A percentile compares a stretch with the other conserved stretches of the same genome.
Evolutionary conservation across 2,797 vertebrate genomes (phyloP).

Genomic region (Enteromius fasciolatus): DNA sequence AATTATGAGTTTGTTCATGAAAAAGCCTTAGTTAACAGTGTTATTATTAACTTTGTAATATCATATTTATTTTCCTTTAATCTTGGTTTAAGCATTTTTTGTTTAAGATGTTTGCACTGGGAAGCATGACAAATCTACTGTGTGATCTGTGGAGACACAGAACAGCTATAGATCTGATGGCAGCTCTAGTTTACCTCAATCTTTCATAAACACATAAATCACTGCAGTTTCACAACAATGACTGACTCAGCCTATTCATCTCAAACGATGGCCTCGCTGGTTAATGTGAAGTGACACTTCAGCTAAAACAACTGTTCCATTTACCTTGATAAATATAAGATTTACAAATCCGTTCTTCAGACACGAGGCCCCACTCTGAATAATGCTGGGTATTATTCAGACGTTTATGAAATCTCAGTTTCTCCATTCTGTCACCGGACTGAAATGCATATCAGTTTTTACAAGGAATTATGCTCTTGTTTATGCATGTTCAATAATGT

Average conservation of each 20-base stretch:
- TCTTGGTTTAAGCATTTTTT: neutral
- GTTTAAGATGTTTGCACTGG: neutral
- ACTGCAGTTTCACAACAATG: slow-evolving; percentile 1
- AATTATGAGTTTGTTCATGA: neutral
- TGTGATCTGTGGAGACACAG: neutral
- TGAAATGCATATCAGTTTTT: neutral
- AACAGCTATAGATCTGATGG: neutral
- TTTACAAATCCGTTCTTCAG: neutral
- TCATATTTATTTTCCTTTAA: neutral
- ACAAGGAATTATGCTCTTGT: neutral
- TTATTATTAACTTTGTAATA: too few species aligned
- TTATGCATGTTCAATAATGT: slow-evolving; percentile 15
- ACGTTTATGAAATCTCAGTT: neutral
- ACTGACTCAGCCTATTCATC: neutral
- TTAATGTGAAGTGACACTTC: slow-evolving; percentile 27
- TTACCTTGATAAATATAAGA: slow-evolving; percentile 13
- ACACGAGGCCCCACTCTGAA: neutral
- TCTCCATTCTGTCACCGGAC: neutral
- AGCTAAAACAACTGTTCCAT: neutral
- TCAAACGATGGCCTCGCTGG: neutral
- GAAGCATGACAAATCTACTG: neutral
- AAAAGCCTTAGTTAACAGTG: neutral
- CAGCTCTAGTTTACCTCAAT: neutral
- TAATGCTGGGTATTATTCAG: neutral
- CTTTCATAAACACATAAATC: neutral